Evolutionary conservation across 1,140 invertebrate genomes (phyloP).

Genomic region (Drosophila ananassae): DNA sequence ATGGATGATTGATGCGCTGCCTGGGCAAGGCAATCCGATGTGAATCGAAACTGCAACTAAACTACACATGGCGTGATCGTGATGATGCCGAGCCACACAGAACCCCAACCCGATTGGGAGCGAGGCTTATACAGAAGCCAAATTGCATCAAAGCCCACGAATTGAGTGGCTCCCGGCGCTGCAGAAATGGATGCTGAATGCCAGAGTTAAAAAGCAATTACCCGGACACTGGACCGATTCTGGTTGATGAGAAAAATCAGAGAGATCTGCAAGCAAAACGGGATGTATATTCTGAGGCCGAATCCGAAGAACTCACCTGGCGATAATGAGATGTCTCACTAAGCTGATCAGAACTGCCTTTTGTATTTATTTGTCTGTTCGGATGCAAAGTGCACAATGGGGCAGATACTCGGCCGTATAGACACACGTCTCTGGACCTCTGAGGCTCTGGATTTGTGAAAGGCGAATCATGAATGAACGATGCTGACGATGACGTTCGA

Average conservation of each 20-base stretch:
- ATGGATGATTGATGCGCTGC: slow-evolving; percentile 79
- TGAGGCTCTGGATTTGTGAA: slow-evolving; percentile 67
- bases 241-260: slow-evolving; percentile 9
- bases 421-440: neutral
- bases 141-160: slow-evolving; percentile 75
- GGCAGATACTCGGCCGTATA: slow-evolving; percentile 12
- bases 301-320: slow-evolving; percentile 31
- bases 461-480: slow-evolving; percentile 78
- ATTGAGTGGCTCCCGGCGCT: slow-evolving; percentile 59
- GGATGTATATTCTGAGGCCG: neutral
- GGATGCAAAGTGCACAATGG: slow-evolving; percentile 50
- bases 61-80: slow-evolving; percentile 76
- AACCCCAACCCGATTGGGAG: slow-evolving; percentile 32
- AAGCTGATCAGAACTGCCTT: slow-evolving; percentile 51
- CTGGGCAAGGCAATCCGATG: slow-evolving; percentile 74
- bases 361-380: slow-evolving; percentile 53
- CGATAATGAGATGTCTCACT: slow-evolving; percentile 63
- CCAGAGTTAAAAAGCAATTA: slow-evolving; percentile 64
- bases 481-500: slow-evolving; percentile 77
- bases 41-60: slow-evolving; percentile 79
- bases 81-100: slow-evolving; percentile 60
- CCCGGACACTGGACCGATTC: slow-evolving; percentile 35
- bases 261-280: slow-evolving; percentile 36
- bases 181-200: slow-evolving; percentile 30
- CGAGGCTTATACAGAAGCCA: slow-evolving; percentile 82